Base-by-base conservation (phyloP, 2,113 vertebrate species). In the Spea multiplicata region DNA sequence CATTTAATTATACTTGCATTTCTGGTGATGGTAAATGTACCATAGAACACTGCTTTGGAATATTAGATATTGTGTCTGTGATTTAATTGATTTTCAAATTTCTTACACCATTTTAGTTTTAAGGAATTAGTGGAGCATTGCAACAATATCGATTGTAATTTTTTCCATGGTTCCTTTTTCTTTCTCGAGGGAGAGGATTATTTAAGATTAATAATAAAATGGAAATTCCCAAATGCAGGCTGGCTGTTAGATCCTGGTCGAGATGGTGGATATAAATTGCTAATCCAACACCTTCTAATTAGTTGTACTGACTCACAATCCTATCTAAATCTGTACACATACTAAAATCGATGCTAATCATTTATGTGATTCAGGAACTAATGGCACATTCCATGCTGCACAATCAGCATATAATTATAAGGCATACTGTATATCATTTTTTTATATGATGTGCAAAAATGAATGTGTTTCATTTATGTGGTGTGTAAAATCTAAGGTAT, bases 401-500 rank as follows among this genome's bases (percentile, higher is more conserved):
- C 49, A 53, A 55, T 53, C 17, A 52, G 4, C 48, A 50, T 12
- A 44, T 53, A 71, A 71, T 71, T 50, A 55, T 30, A 44, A 52
- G 48, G 13, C 49, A 8, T 55, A 71, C 44, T 53, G 13, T 16
- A 44, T 9, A 53, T 71, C 14, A 13, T 59, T 59, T 59, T 59
- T 12, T 53, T 53, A 53, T 53, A 30, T 71, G 50, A 71, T 16
- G 69, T 53, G 44, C 13, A 71, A 71, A 53, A 17, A 70, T 70
- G 8, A 3, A 46, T 71, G 10, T 16, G 44, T 52, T 71, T 4
- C 2, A 71, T 17, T 17, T 70, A 70, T 49, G 46, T n/a, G n/a
- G 46, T 47, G 46, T 70, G 47, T 50, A 52, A n/a, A 70, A 70
- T 70, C 67, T 14, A 70, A 70, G 67, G 67, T 70, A 44, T 53